phyloP scores from a whole-genome alignment of 1,140 invertebrate species.

The Heliconius congener region DNA sequence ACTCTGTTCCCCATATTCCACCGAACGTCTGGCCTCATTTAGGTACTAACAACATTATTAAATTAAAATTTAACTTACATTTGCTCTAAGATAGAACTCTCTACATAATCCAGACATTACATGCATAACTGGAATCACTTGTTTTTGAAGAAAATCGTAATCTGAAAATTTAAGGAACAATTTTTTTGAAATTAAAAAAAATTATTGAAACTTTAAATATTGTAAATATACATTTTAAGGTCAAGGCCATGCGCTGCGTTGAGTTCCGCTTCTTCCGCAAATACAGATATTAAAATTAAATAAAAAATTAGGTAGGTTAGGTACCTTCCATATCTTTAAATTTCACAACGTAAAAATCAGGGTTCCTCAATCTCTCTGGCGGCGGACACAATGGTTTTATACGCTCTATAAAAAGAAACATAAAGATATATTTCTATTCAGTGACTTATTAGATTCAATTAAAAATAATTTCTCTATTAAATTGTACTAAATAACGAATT shows the following conservation, averaged over 20 bases:
- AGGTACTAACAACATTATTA: neutral
- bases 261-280: too few relatives aligned
- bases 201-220: too few relatives aligned
- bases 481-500: too few relatives aligned
- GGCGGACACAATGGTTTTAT: constrained; percentile 58
- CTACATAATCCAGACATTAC: constrained; percentile 51
- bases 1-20: too few relatives aligned
- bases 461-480: too few relatives aligned
- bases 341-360: constrained; percentile 59
- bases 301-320: constrained; percentile 3
- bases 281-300: neutral
- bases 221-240: too few relatives aligned
- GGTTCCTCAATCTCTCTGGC: constrained; percentile 54
- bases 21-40: too few relatives aligned
- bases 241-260: too few relatives aligned
- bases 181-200: too few relatives aligned
- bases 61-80: constrained; percentile 46
- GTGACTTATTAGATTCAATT: too few relatives aligned
- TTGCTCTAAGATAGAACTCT: constrained; percentile 56
- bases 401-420: constrained; percentile 42
- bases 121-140: constrained; percentile 51
- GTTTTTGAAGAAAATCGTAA: constrained; percentile 50
- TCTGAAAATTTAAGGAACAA: constrained; percentile 44
- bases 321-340: constrained; percentile 55
- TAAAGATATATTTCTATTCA: too few relatives aligned